These are phyloP conservation scores for Xenops minutus DNA, from an alignment of 2,797 vertebrate species.

Conservation along the genomic window DNA sequence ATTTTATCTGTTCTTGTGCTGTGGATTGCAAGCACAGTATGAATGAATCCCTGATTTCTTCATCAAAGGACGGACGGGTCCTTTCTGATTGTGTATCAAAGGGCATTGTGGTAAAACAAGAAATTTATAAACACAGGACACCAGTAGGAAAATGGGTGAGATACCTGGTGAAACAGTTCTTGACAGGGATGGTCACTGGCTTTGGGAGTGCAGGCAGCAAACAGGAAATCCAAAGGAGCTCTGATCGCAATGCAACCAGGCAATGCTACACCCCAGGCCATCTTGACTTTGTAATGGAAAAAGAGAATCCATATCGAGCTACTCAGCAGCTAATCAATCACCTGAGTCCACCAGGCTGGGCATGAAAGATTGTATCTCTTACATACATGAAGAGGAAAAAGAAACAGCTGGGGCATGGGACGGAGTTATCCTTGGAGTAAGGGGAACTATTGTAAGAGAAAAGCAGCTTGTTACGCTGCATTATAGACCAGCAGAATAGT, in stretches of 20 bases:
- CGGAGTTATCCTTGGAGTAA: background rate
- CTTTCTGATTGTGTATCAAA: background rate
- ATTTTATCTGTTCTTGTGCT: background rate
- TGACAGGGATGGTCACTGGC: background rate
- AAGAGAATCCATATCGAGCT: slow-evolving; percentile 25
- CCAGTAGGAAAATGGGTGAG: background rate
- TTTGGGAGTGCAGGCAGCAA: background rate
- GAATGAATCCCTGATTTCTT: background rate
- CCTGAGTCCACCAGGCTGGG: background rate
- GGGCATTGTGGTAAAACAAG: background rate
- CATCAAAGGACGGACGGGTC: background rate
- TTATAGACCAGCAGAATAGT: background rate
- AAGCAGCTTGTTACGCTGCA: background rate
- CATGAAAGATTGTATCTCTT: background rate
- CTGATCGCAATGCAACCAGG: background rate
- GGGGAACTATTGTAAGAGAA: background rate
- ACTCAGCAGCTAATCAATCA: background rate
- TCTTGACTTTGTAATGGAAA: slow-evolving; percentile 1
- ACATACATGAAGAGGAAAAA: background rate
- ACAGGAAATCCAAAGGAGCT: background rate
- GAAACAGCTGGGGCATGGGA: background rate
- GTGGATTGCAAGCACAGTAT: background rate
- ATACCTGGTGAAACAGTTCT: background rate
- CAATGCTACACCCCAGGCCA: background rate
- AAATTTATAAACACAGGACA: background rate